A percentile compares a stretch with the other conserved stretches of the same genome.
Conservation (phyloP, 2,888 invertebrate species). For the Vanessa cardui region DNA sequence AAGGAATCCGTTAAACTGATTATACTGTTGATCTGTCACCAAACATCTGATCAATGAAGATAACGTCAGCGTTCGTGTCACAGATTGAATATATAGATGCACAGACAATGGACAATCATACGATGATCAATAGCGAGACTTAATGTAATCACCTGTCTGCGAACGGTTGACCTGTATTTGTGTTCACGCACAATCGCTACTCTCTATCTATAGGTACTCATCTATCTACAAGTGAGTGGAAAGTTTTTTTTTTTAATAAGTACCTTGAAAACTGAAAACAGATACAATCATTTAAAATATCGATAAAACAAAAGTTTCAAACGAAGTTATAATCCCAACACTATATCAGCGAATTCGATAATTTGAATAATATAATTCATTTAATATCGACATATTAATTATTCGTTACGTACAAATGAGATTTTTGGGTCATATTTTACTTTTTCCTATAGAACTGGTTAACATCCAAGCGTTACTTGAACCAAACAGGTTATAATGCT, state of each 20-base stretch:
- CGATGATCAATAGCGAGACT: conserved; percentile 30
- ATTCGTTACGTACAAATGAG: conserved; percentile 10
- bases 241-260: neutral
- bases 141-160: conserved; percentile 61
- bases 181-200: conserved; percentile 33
- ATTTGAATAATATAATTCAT: neutral
- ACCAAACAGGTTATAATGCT: conserved; percentile 20
- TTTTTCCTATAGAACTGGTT: conserved; percentile 31
- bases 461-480: conserved; percentile 17
- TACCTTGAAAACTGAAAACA: no score
- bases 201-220: conserved; percentile 1
- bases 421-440: conserved; percentile 29
- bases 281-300: no score
- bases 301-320: no score
- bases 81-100: conserved; percentile 42
- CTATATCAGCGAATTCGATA: neutral
- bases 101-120: conserved; percentile 50
- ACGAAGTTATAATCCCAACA: neutral
- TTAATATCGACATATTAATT: neutral
- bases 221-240: conserved; percentile 18
- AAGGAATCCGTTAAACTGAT: neutral
- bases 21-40: conserved; percentile 48
- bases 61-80: conserved; percentile 53
- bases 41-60: conserved; percentile 54
- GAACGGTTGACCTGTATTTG: conserved; percentile 66